Percentiles rank a stretch among this genome's conserved stretches.
Evolutionary conservation across 2,113 vertebrate genomes (phyloP).

Genomic region (Leptodactylus fuscus): DNA sequence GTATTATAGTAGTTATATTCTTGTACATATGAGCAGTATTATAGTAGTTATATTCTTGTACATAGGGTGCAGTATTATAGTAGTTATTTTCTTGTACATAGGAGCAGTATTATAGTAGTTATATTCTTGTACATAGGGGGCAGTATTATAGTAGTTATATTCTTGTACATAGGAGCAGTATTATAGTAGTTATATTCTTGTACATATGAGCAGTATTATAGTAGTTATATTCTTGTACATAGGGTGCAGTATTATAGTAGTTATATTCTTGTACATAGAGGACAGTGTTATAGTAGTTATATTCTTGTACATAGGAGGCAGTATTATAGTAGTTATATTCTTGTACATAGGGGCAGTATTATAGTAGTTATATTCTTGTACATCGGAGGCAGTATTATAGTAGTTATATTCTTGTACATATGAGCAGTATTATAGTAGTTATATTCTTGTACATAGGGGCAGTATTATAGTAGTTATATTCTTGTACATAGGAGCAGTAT

Average conservation of each 20-base stretch:
- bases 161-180: slow-evolving; percentile 4
- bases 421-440: background rate
- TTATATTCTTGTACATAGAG: background rate
- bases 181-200: slow-evolving; percentile 5
- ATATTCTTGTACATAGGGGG: slow-evolving; percentile 13
- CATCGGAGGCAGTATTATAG: background rate
- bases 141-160: slow-evolving; percentile 19
- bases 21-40: slow-evolving; percentile 4
- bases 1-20: slow-evolving; percentile 20
- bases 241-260: background rate
- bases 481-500: slow-evolving; percentile 4
- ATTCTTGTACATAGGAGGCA: too few species aligned
- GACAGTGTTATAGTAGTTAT: too few species aligned
- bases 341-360: background rate
- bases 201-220: background rate
- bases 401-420: background rate
- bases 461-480: background rate
- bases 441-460: background rate
- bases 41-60: slow-evolving; percentile 13
- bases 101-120: slow-evolving; percentile 13
- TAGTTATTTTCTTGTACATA: slow-evolving; percentile 3
- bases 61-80: slow-evolving; percentile 1
- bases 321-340: too few species aligned
- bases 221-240: background rate
- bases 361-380: too few species aligned